Percentiles rank a stretch among this genome's conserved stretches.
Conservation (phyloP, 2,888 invertebrate genomes). For the Ophion slaviceki region DNA sequence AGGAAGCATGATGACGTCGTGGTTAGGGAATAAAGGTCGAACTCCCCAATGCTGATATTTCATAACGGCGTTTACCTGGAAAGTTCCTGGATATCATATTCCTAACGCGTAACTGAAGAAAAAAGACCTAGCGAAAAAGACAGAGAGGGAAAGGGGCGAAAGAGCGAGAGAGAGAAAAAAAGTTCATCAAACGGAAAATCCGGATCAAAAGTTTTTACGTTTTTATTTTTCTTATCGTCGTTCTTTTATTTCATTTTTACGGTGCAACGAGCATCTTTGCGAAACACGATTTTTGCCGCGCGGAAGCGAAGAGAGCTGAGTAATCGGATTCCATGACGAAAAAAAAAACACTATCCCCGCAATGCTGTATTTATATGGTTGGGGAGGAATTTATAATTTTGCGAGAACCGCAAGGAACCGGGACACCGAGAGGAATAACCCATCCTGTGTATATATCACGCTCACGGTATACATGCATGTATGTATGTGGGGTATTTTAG, state of each 20-base stretch:
- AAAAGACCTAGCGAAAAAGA: neutral
- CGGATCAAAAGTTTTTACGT: slow-evolving; percentile 34
- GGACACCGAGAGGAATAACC: neutral
- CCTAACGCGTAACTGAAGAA: slow-evolving; percentile 30
- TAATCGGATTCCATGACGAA: slow-evolving; percentile 48
- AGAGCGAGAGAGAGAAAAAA: slow-evolving; percentile 17
- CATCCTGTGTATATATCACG: neutral
- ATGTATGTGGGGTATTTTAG: neutral
- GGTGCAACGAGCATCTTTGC: slow-evolving; percentile 25
- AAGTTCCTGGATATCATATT: slow-evolving; percentile 56
- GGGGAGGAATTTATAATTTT: slow-evolving; percentile 52
- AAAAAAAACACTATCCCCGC: slow-evolving; percentile 17
- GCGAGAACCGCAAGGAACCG: neutral
- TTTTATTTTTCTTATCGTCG: neutral
- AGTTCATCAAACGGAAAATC: slow-evolving; percentile 43
- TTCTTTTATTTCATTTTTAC: slow-evolving; percentile 30
- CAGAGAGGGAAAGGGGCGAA: slow-evolving; percentile 7
- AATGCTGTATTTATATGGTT: neutral
- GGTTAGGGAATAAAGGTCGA: slow-evolving; percentile 41
- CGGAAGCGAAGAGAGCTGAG: slow-evolving; percentile 40
- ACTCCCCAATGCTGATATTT: slow-evolving; percentile 50
- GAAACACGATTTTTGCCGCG: slow-evolving; percentile 1
- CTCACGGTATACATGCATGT: neutral
- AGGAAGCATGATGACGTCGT: slow-evolving; percentile 30
- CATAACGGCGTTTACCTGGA: slow-evolving; percentile 45